phyloP scores from a whole-genome alignment of 1,140 invertebrate genomes.

The Cydia strobilella region DNA sequence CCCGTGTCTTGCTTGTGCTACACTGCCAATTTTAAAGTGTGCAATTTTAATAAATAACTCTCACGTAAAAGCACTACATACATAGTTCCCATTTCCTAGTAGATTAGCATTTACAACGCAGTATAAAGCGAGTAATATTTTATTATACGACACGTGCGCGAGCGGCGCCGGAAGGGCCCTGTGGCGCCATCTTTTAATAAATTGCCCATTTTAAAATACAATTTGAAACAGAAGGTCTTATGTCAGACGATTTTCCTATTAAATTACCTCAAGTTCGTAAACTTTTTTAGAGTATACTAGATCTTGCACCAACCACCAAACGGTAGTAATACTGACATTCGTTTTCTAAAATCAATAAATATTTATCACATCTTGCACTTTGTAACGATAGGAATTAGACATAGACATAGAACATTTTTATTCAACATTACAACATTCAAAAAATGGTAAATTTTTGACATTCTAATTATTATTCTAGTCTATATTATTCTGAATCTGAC shows the following conservation, averaged over 20 bases:
- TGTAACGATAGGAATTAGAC: no score
- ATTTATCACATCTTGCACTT: no score
- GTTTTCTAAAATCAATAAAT: no score
- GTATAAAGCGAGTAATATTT: slow-evolving; percentile 25
- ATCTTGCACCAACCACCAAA: no score
- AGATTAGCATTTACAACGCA: slow-evolving; percentile 21
- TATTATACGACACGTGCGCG: slow-evolving; percentile 15
- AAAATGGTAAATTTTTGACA: no score
- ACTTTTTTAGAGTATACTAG: not conserved
- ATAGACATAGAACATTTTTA: no score
- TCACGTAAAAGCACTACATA: not conserved
- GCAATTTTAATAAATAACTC: not conserved
- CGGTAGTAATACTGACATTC: no score
- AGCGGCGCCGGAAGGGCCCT: not conserved
- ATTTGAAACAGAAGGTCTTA: not conserved
- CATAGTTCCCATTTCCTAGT: slow-evolving; percentile 1
- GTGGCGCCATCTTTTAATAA: slow-evolving; percentile 22
- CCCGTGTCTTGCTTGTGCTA: no score
- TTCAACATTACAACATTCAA: no score
- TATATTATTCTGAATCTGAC: no score
- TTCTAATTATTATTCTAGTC: no score
- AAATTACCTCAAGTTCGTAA: not conserved
- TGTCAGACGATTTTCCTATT: not conserved
- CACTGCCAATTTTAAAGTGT: no score
- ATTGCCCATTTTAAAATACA: slow-evolving; percentile 11